Base-by-base conservation (phyloP, 2,113 vertebrate genomes). In the Rhombomys opimus region DNA sequence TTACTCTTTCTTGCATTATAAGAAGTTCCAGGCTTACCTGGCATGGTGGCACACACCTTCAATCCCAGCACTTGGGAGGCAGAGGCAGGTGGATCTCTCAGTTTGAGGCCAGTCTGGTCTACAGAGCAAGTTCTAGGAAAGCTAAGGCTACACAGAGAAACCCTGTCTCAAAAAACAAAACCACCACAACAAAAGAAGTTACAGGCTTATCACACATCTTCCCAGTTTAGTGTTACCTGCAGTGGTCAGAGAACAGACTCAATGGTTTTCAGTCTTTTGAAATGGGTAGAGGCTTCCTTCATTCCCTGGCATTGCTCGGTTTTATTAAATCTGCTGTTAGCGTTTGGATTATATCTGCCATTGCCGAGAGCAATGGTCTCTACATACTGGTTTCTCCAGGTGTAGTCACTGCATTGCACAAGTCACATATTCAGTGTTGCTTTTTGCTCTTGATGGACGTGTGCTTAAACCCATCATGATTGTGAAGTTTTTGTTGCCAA, bases 221-320 rank as follows among this genome's bases (percentile, higher is more conserved):
- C 30, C 38, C 38, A 23, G 54, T 77, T 77, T 46, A 77, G n/a
- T 89, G 67, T 70, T 80, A 59, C 72, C 32, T 80, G 3, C 12
- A 73, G 67, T 76, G 67, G 10, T 73, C 59, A 87, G 54, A 85
- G 57, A 87, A 67, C 22, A n/a, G 70, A n/a, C 10, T 75, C 61
- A 35, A 87, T 77, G 70, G 38, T 93, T 81, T 96, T 92, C 54
- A 87, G 54, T 84, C 61, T 41, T 96, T 90, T 65, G 76, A 84
- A 70, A 18, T 54, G n/a, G 50, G 67, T 68, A 46, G 61, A 87
- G 38, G 38, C 22, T 72, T 80, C 80, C 54, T 82, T 81, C 75
- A 57, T 86, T 80, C 7, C n/a, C 30, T 35, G 89, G 80, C 78
- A 35, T 35, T 76, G 25, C 57, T 80, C 27, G 6, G 57, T 92